Evolutionary conservation across 2,797 vertebrate species (phyloP), one percentile per base, ranked within the genome.

Genomic region (Enteromius paludinosus): DNA sequence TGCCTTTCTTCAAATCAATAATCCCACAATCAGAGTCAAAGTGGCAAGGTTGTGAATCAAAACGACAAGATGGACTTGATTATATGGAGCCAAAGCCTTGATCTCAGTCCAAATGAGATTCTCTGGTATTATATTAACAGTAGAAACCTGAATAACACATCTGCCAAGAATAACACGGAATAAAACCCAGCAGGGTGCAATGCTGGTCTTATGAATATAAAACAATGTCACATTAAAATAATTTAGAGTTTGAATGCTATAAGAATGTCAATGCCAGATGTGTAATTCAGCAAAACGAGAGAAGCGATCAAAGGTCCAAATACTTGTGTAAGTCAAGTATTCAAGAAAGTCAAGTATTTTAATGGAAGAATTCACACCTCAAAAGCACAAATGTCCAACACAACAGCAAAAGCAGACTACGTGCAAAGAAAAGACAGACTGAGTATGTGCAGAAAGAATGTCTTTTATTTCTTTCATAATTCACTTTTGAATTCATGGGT

Each of bases 381-480:
- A 79, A 41, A 84, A 82, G 41, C 62, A 64, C 61, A 78, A 41
- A 74, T 75, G 38, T 59, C 35, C 64, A 65, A 28, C 17, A 75
- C 38, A 47, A 69, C 35, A 64, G 54, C 20, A 38, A 52, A 78
- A 28, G 15, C 47, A 28, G 33, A 54, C 15, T 18, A 7, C 30
- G 23, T 43, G 10, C 17, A 59, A 62, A 72, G 33, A 75, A 73
- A 20, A 62, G 68, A 54, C 61, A 74, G 38, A 45, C 41, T 2
- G 25, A 54, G 12, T 25, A 75, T 76, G 43, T 56, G n/a, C 14
- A 33, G 47, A 28, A 54, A 79, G 38, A 72, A 52, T 59, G 28
- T 62, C 17, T 74, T 83, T 82, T 72, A 84, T 79, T 82, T 61
- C 45, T 30, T 82, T 35, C 30, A 41, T 45, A 81, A 82, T 41